Percentiles rank a stretch among this genome's conserved stretches.
Conservation (phyloP, 1,140 invertebrate species). For the Stegodyphus mimosarum region DNA sequence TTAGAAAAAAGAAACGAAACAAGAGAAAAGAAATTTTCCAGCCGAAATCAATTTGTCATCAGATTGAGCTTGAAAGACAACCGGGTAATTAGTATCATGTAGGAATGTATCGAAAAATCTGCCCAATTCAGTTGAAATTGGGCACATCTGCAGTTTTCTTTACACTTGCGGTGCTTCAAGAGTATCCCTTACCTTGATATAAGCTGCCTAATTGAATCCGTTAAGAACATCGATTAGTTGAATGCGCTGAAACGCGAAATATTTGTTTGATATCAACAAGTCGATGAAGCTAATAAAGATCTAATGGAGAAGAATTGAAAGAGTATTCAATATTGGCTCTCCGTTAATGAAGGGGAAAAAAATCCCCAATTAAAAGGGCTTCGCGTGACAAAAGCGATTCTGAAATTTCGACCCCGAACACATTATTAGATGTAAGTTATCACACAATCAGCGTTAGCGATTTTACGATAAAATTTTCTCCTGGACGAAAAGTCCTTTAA, state of each 20-base stretch:
- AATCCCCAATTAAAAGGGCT: slow-evolving; percentile 33
- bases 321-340: slow-evolving; percentile 40
- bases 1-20: too few relatives aligned
- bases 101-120: not conserved
- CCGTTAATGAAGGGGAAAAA: slow-evolving; percentile 41
- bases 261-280: slow-evolving; percentile 58
- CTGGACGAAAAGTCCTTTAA: not conserved
- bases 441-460: slow-evolving; percentile 35
- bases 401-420: slow-evolving; percentile 9
- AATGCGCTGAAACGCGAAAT: slow-evolving; percentile 25
- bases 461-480: slow-evolving; percentile 21
- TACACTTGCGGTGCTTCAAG: not conserved
- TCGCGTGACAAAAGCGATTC: slow-evolving; percentile 46
- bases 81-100: too few relatives aligned
- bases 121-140: not conserved
- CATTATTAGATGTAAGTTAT: slow-evolving; percentile 38
- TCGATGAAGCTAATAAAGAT: slow-evolving; percentile 39
- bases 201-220: not conserved
- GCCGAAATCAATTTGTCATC: too few relatives aligned
- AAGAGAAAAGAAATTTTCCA: too few relatives aligned
- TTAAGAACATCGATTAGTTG: slow-evolving; percentile 9
- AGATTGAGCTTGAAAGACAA: too few relatives aligned
- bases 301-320: slow-evolving; percentile 7
- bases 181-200: not conserved
- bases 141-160: not conserved